A percentile compares a stretch with the other conserved stretches of the same genome.
phyloP scores from a whole-genome alignment of 2,797 vertebrate species.

The Pseudocheirus occidentalis region DNA sequence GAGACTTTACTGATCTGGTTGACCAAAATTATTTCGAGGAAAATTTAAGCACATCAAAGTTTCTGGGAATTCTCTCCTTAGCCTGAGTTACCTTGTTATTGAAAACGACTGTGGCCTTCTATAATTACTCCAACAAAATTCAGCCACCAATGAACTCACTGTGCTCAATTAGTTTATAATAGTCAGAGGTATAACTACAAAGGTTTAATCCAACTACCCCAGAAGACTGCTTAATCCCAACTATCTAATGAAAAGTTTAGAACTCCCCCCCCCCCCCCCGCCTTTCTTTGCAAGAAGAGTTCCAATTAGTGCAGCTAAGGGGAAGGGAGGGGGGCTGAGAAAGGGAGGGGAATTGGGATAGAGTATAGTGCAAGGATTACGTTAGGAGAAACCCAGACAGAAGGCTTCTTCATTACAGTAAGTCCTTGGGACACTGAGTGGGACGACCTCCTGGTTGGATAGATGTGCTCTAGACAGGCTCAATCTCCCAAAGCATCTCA shows the following conservation, averaged over 20 bases:
- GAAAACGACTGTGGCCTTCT: slow-evolving; percentile 60
- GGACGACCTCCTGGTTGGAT: neutral
- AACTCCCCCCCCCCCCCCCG: neutral
- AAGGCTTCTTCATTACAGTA: neutral
- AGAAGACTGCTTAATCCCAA: slow-evolving; percentile 74
- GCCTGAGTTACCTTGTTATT: slow-evolving; percentile 73
- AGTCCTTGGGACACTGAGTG: neutral
- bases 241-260: slow-evolving; percentile 76
- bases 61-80: slow-evolving; percentile 48
- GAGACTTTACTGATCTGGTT: neutral
- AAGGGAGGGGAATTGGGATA: slow-evolving; percentile 22
- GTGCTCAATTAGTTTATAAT: slow-evolving; percentile 76
- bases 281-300: slow-evolving; percentile 62
- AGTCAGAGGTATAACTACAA: slow-evolving; percentile 49
- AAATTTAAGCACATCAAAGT: slow-evolving; percentile 39
- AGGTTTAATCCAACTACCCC: slow-evolving; percentile 66
- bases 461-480: neutral
- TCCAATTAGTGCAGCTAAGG: slow-evolving; percentile 47
- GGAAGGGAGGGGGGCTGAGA: neutral
- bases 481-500: neutral
- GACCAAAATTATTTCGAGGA: slow-evolving; percentile 17
- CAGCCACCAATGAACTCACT: slow-evolving; percentile 60
- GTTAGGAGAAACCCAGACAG: neutral
- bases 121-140: slow-evolving; percentile 71
- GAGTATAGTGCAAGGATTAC: neutral